Evolutionary conservation across 2,888 invertebrate species (phyloP), one percentile per base, ranked within the genome.

Genomic region (Tenthredo scrophulariae): DNA sequence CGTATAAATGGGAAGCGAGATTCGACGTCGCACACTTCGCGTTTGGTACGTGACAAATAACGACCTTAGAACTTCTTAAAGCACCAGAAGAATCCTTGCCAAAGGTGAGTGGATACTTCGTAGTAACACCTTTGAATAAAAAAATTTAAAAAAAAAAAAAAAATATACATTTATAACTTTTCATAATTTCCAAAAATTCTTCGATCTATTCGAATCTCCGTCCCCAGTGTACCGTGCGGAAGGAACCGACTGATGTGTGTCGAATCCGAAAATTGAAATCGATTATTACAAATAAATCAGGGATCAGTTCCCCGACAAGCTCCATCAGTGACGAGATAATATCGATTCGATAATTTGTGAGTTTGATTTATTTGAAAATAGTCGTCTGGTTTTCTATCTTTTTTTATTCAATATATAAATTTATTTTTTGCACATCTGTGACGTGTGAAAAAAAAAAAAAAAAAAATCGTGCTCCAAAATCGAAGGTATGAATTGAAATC

Each of bases 11-110:
- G 40, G 80, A 80, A 40, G 80, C 80, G 62, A 62, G 58, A 80
- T 43, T 37, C 58, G 62, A 37, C 15, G 58, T 62, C 50, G 80
- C 10, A 80, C 80, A 80, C 80, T 80, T 62, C 80, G 80, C 37
- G 80, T 80, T 80, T 80, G 80, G 80, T 80, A 80, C 80, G 80
- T 80, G 80, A 50, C 58, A 80, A 80, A 77, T 77, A 77, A 80
- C 80, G 80, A 80, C 58, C 80, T 58, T 62, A 37, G 80, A 62
- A 80, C 80, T 58, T 80, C 80, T 80, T 80, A 29, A 62, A 80
- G 33, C 62, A 37, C 40, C 62, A 40, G 40, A 62, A 80, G 37
- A 58, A 80, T 80, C 80, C 80, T 80, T 40, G 80, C 80, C 80
- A n/a, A 80, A 80, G 80, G 80, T 80, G 80, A 80, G 80, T 80